Percentiles rank a stretch among this genome's conserved stretches.
These are phyloP conservation scores for Mobula hypostoma DNA, from an alignment of 2,113 vertebrate genomes.

Conservation along the genomic window DNA sequence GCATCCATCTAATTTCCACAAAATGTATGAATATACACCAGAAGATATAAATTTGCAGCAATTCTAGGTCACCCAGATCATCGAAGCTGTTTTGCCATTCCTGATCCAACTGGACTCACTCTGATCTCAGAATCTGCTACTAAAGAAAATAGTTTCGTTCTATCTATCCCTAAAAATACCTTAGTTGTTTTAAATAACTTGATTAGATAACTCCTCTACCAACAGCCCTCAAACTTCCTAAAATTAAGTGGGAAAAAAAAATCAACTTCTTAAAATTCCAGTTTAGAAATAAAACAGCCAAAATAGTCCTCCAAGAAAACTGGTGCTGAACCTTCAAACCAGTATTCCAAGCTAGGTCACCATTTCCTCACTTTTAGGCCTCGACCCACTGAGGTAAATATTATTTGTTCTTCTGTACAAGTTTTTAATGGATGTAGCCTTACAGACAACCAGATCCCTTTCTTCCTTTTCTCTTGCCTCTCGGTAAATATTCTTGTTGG, in stretches of 20 bases:
- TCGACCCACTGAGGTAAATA: not conserved
- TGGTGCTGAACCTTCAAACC: not conserved
- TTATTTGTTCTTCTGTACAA: not conserved
- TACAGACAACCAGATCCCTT: not conserved
- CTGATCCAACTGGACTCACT: not conserved
- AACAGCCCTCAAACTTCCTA: not conserved
- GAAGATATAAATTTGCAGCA: too few species aligned
- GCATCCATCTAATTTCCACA: too few species aligned
- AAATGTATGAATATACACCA: too few species aligned
- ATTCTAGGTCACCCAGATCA: not conserved
- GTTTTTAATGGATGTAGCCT: not conserved
- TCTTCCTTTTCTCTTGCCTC: not conserved
- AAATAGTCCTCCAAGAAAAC: not conserved
- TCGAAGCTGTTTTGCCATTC: not conserved
- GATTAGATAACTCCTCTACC: not conserved
- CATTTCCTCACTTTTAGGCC: not conserved
- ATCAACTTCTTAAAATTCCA: too few species aligned
- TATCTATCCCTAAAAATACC: not conserved
- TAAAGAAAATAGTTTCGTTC: not conserved
- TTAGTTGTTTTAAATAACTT: not conserved
- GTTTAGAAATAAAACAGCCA: not conserved
- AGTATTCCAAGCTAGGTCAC: not conserved
- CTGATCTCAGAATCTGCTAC: not conserved
- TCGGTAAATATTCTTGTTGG: not conserved
- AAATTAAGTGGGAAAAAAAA: not conserved